Conservation (phyloP, 2,113 vertebrate species). For the Caracal caracal region DNA sequence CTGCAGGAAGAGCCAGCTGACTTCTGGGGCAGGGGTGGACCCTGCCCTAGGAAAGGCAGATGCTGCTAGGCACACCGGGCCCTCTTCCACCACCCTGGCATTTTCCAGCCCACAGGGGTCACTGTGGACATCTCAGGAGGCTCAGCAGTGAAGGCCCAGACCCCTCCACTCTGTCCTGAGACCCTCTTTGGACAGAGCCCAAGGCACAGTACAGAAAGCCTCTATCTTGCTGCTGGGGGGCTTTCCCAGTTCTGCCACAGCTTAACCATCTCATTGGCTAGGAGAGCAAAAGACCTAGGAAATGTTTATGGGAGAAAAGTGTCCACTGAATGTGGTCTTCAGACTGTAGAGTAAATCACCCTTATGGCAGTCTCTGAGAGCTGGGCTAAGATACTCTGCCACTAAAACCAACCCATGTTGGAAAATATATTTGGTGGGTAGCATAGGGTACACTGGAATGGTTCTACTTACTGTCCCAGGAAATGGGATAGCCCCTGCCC, state of each 20-base stretch:
- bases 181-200: neutral
- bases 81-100: neutral
- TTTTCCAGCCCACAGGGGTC: neutral
- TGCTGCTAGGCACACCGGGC: neutral
- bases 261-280: neutral
- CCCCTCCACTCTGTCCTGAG: neutral
- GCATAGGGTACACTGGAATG: neutral
- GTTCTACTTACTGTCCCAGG: neutral
- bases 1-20: neutral
- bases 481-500: neutral
- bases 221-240: neutral
- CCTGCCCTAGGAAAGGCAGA: neutral
- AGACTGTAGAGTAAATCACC: neutral
- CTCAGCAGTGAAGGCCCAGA: neutral
- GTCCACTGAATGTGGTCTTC: neutral
- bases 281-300: neutral
- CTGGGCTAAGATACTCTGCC: neutral
- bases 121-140: neutral
- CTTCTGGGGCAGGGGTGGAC: neutral
- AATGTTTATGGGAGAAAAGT: neutral
- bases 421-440: neutral
- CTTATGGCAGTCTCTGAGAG: neutral
- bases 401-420: neutral
- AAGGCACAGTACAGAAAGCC: neutral
- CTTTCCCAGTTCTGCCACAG: neutral